phyloP scores from a whole-genome alignment of 2,888 invertebrate species.

The Drosophila silvestris region DNA sequence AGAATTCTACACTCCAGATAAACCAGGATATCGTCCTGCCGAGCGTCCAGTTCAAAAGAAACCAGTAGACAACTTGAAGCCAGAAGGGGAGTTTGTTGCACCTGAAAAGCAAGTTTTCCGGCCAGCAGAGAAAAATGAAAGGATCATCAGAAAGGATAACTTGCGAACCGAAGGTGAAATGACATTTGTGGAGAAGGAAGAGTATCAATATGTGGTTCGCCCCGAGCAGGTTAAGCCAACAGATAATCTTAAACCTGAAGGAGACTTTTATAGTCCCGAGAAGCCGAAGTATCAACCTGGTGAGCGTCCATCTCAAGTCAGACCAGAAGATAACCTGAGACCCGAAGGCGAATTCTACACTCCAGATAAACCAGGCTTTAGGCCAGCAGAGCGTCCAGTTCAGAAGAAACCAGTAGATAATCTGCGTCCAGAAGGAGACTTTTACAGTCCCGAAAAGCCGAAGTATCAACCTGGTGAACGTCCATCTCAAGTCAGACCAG shows the following conservation, averaged over 20 bases:
- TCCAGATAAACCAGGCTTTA: too few relatives aligned
- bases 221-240: constrained; percentile 77
- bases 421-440: too few relatives aligned
- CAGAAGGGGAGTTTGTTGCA: constrained; percentile 68
- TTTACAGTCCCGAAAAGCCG: constrained; percentile 84
- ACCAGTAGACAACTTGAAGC: constrained; percentile 86
- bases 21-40: accelerated
- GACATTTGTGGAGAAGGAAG: background rate
- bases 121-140: constrained; percentile 73
- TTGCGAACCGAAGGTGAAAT: constrained; percentile 52
- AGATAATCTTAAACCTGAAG: constrained; percentile 88
- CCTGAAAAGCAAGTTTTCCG: constrained; percentile 84
- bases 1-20: too few relatives aligned
- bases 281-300: too few relatives aligned
- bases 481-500: background rate
- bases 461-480: constrained; percentile 83
- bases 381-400: too few relatives aligned
- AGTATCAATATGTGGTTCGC: constrained; percentile 1
- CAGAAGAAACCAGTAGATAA: too few relatives aligned
- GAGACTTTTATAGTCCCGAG: constrained; percentile 84
- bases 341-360: too few relatives aligned
- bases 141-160: constrained; percentile 4
- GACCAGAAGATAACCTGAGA: too few relatives aligned
- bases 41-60: too few relatives aligned
- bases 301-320: too few relatives aligned